Percentiles rank a stretch among this genome's conserved stretches.
Conservation (phyloP, 2,888 invertebrate genomes). For the Crepidodera aurea region DNA sequence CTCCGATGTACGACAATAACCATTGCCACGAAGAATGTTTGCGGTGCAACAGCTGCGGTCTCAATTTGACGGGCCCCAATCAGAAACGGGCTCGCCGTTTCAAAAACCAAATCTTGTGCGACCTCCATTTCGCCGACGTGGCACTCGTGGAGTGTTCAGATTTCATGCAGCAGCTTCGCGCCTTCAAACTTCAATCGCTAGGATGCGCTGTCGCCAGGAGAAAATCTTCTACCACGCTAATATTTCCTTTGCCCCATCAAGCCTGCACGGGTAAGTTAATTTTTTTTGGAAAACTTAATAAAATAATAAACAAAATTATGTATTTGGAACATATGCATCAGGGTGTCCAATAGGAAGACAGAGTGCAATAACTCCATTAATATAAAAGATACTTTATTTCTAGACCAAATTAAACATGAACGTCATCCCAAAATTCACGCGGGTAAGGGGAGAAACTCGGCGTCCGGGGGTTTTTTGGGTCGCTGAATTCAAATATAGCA, state of each 20-base stretch:
- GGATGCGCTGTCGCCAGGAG: constrained; percentile 94
- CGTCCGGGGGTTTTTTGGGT: no score
- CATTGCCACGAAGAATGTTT: constrained; percentile 98
- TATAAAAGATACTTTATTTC: no score
- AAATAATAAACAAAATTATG: no score
- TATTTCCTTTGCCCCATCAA: constrained; percentile 92
- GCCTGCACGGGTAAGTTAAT: constrained; percentile 89
- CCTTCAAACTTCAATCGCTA: constrained; percentile 94
- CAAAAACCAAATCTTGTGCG: constrained; percentile 94
- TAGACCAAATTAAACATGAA: no score
- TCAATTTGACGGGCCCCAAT: constrained; percentile 91
- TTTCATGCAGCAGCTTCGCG: constrained; percentile 95
- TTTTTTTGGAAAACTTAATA: no score
- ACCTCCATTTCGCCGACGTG: constrained; percentile 95
- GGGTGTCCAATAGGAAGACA: no score
- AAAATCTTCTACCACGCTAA: constrained; percentile 92
- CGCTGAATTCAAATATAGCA: no score
- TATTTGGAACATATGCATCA: no score
- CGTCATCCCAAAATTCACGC: no score
- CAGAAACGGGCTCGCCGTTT: constrained; percentile 71
- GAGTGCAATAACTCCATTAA: no score
- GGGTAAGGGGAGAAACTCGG: no score
- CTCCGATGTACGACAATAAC: constrained; percentile 92
- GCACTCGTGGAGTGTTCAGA: constrained; percentile 97
- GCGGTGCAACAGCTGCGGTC: constrained; percentile 93